Base-by-base conservation (phyloP, 2,797 vertebrate species). In the Dipus sagitta region DNA sequence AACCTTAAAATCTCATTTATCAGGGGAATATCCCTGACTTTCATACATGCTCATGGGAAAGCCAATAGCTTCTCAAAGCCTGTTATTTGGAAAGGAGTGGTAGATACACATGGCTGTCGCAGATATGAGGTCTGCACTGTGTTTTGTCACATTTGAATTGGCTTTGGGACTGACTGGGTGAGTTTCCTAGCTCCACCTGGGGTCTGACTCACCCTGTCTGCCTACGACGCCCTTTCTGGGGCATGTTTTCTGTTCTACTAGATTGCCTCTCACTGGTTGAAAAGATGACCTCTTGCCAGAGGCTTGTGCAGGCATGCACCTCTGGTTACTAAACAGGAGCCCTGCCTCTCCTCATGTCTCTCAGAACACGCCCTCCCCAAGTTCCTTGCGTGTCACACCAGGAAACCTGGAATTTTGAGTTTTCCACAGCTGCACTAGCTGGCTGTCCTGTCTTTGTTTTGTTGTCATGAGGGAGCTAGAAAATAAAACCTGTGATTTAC, bases 401-500 rank as follows among this genome's bases (percentile, higher is more conserved):
- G 47, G 80, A 95, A 82, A 87, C 75, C 34, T 42, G 86, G 0
- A 0, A 3, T 80, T 38, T 92, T 78, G 64, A 92, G 81, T 92
- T 76, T 76, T 95, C 81, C 68, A 42, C 82, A 77, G 86, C 52
- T 38, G 58, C 75, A 92, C 86, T 86, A 75, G 86, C 65, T 83
- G 21, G 62, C 86, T 91, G 92, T 91, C 77, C 15, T 77, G 47
- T 88, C 83, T 88, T 3, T 54, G 70, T 34, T 84, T 75, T 95
- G 54, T 24, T 0, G 0, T 15, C 62, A 75, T 54, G 20, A 78
- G 68, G 94, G 20, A 86, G 34, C 3, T 60, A 74, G 78, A 34
- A 78, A 64, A 91, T 79, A 95, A 91, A 96, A 65, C 30, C 52
- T 95, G 86, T 62, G 24, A 30, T 96, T 96, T 94, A 62, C 76